Conservation (phyloP, 2,888 invertebrate species). For the Pasiphila rectangulata region DNA sequence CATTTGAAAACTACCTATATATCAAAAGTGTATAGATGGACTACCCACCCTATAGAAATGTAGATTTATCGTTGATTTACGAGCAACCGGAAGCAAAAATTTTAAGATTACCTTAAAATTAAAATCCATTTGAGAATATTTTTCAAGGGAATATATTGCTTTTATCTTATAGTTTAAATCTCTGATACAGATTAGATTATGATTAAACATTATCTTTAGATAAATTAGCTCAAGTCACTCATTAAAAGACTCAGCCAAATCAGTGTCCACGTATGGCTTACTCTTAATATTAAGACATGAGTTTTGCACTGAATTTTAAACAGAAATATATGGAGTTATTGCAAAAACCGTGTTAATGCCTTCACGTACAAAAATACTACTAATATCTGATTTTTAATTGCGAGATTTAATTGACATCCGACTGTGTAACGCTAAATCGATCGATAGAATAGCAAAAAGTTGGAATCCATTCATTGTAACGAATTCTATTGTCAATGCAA, state of each 20-base stretch:
- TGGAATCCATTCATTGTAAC: constrained; percentile 8
- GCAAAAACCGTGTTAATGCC: neutral
- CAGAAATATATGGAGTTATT: neutral
- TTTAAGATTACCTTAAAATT: no score
- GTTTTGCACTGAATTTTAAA: constrained; percentile 9
- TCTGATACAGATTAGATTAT: no score
- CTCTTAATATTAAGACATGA: constrained; percentile 6
- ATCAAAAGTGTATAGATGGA: no score
- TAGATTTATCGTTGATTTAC: no score
- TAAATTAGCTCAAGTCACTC: no score
- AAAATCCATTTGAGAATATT: no score
- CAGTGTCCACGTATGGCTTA: neutral
- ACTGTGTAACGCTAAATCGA: constrained; percentile 8
- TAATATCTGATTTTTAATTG: neutral
- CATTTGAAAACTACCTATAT: neutral
- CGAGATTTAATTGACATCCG: constrained; percentile 5
- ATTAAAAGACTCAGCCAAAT: no score
- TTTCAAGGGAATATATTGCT: no score
- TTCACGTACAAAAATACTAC: neutral
- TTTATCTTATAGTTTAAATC: no score
- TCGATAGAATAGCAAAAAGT: constrained; percentile 6
- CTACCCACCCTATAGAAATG: no score
- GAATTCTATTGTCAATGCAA: constrained; percentile 14
- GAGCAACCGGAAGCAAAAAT: no score
- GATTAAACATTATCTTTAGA: no score